Evolutionary conservation across 2,888 invertebrate genomes (phyloP).

Genomic region (Druceiella hillmani): DNA sequence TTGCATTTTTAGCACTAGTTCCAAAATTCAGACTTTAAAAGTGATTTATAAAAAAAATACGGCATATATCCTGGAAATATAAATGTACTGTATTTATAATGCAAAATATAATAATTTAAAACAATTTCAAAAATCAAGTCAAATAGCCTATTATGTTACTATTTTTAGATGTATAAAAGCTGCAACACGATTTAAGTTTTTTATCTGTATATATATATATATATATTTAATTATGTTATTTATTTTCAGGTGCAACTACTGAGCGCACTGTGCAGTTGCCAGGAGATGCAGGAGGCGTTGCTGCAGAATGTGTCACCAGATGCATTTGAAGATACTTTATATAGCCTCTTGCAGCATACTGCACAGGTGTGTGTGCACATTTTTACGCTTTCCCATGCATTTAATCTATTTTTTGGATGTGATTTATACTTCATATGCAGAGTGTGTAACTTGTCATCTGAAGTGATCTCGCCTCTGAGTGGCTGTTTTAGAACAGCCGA

Average conservation of each 20-base stretch:
- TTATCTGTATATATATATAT: background rate
- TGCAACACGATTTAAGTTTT: background rate
- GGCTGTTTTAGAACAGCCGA: no score
- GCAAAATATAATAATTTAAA: no score
- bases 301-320: slow-evolving; percentile 40
- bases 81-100: no score
- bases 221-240: background rate
- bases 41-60: no score
- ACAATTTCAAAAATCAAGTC: no score
- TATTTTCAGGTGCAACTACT: slow-evolving; percentile 41
- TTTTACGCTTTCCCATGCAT: background rate
- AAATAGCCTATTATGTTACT: no score
- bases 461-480: no score
- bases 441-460: no score
- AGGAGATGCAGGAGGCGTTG: slow-evolving; percentile 40
- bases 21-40: no score
- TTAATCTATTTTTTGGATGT: background rate
- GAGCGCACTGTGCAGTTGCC: slow-evolving; percentile 39
- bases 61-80: no score
- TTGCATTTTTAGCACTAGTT: no score
- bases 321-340: slow-evolving; percentile 41
- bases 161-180: no score
- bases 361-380: slow-evolving; percentile 32
- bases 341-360: slow-evolving; percentile 38
- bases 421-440: background rate